Conservation (phyloP, 2,113 vertebrate species). For the Calidris pugnax region DNA sequence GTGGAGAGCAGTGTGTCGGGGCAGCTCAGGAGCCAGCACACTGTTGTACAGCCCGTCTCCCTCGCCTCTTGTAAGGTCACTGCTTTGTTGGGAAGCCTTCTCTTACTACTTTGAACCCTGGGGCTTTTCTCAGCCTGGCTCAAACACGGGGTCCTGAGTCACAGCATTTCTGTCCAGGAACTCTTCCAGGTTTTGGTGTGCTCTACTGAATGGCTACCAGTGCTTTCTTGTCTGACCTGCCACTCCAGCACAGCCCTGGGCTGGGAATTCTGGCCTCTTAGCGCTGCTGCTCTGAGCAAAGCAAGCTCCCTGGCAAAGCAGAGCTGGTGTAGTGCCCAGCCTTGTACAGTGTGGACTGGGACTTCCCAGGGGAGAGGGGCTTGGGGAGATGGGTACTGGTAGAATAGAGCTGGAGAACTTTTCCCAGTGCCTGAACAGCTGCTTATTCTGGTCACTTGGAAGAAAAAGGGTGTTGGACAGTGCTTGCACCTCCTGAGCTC, state of each 20-base stretch:
- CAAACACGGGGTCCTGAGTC: neutral
- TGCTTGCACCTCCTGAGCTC: neutral
- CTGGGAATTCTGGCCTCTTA: neutral
- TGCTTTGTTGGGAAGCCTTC: neutral
- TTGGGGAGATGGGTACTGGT: neutral
- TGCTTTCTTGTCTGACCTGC: neutral
- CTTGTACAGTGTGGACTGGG: neutral
- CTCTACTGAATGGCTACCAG: neutral
- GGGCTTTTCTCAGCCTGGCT: neutral
- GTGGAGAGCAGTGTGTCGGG: rapidly evolving
- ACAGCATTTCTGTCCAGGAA: neutral
- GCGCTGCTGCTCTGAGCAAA: neutral
- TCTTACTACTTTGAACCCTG: neutral
- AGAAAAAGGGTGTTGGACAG: neutral
- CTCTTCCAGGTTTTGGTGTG: neutral
- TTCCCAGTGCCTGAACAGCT: neutral
- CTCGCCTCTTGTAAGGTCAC: neutral
- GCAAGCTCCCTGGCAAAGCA: neutral
- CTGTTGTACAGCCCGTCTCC: neutral
- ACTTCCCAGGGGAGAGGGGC: neutral
- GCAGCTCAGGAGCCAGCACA: rapidly evolving
- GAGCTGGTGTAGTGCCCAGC: neutral
- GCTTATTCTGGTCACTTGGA: neutral
- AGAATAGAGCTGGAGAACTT: neutral
- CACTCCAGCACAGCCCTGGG: neutral